Conservation (phyloP, 35 echinoderm and acorn worm genomes). For the Patiria miniata region DNA sequence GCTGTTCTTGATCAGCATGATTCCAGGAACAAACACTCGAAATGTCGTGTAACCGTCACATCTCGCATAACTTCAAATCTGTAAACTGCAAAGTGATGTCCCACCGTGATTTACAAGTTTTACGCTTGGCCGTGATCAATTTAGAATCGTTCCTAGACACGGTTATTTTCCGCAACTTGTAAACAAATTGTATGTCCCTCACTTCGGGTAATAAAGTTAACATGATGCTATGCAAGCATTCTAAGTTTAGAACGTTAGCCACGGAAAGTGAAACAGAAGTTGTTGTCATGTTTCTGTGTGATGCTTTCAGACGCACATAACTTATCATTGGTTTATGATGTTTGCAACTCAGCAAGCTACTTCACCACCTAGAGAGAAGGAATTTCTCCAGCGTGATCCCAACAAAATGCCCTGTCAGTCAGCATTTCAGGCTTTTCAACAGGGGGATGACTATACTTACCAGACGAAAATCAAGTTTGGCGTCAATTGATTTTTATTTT, state of each 20-base stretch:
- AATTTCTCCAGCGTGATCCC: constrained; percentile 7
- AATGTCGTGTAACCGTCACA: no score
- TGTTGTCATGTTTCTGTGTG: no score
- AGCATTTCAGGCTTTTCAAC: not conserved
- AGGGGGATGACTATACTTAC: not conserved
- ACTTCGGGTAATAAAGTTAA: not conserved
- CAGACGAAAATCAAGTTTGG: not conserved
- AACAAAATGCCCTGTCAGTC: constrained; percentile 10
- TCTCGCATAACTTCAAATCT: no score
- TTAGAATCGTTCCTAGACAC: no score
- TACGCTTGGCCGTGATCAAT: no score
- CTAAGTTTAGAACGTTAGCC: not conserved
- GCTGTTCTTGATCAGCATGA: no score
- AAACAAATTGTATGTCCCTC: constrained; percentile 1
- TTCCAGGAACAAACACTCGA: no score
- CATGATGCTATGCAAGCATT: not conserved
- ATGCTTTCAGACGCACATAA: no score
- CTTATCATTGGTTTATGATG: no score
- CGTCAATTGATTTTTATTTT: not conserved
- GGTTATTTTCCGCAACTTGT: not conserved
- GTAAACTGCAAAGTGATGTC: no score
- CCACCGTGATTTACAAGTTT: no score
- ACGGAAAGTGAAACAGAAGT: not conserved
- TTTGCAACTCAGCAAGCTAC: no score
- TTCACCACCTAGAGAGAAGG: not conserved